Conservation (phyloP, 2,113 vertebrate species). For the Oncorhynchus mykiss region DNA sequence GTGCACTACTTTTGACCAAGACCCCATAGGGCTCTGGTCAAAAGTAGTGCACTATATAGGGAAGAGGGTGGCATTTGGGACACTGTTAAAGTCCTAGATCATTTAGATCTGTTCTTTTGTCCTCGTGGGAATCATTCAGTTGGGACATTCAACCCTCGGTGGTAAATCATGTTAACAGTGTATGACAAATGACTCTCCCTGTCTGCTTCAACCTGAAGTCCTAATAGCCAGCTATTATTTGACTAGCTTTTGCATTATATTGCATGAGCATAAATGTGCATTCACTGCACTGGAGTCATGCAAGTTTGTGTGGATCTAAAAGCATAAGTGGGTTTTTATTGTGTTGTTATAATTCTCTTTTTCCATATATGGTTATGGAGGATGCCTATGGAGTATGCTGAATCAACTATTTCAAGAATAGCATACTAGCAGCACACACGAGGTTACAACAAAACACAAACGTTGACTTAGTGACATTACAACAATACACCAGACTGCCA, state of each 20-base stretch:
- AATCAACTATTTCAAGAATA: background rate
- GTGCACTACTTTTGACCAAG: too few species aligned
- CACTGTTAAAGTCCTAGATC: background rate
- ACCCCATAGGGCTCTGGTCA: too few species aligned
- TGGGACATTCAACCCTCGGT: background rate
- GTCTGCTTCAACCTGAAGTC: background rate
- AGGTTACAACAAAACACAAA: background rate
- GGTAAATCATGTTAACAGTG: background rate
- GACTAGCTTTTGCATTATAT: background rate
- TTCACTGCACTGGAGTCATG: background rate
- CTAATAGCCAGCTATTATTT: background rate
- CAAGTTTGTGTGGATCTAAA: background rate
- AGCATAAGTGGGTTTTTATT: background rate
- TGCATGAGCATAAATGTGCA: background rate
- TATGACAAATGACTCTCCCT: background rate
- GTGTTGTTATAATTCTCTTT: background rate
- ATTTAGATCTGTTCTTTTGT: background rate
- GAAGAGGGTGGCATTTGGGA: too few species aligned
- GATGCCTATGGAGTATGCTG: too few species aligned
- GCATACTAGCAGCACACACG: conserved; percentile 34
- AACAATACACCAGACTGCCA: conserved; percentile 74
- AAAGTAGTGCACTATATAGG: too few species aligned
- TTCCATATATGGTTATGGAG: too few species aligned
- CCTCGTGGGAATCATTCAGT: background rate
- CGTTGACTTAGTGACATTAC: conserved; percentile 42